These are phyloP conservation scores for Rallus limicola DNA, from an alignment of 2,113 vertebrate species.

Conservation along the genomic window DNA sequence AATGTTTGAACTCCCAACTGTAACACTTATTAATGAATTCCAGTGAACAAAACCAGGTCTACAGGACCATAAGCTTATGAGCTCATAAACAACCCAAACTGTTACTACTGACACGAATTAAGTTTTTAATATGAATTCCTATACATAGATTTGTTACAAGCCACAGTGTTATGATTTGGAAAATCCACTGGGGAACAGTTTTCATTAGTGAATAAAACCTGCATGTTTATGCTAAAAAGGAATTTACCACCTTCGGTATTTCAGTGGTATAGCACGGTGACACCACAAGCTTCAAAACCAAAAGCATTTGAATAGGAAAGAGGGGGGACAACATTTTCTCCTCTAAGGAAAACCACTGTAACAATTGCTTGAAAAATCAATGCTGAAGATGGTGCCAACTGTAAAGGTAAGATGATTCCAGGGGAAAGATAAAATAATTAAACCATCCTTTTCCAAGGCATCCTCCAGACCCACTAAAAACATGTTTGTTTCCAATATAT, in stretches of 20 bases:
- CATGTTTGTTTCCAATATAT: not conserved
- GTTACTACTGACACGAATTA: not conserved
- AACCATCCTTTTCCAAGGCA: not conserved
- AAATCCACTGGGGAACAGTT: not conserved
- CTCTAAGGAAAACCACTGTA: not conserved
- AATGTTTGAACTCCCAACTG: not conserved
- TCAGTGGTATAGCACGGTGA: not conserved
- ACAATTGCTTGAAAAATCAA: not conserved
- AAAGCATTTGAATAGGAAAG: not conserved
- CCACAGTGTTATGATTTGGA: fast-evolving
- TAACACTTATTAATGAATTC: not conserved
- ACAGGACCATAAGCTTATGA: fast-evolving
- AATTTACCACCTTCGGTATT: not conserved
- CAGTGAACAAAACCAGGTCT: not conserved
- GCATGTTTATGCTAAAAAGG: not conserved
- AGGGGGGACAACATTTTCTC: not conserved
- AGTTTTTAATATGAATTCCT: not conserved
- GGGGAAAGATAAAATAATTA: not conserved
- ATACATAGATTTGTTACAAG: not conserved
- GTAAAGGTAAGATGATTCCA: not conserved
- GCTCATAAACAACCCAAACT: not conserved
- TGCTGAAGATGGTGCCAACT: not conserved
- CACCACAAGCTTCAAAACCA: not conserved
- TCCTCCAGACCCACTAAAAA: fast-evolving
- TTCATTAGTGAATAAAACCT: not conserved